Base-by-base conservation (phyloP, 2,888 invertebrate species). In the Meghimatium bilineatum region DNA sequence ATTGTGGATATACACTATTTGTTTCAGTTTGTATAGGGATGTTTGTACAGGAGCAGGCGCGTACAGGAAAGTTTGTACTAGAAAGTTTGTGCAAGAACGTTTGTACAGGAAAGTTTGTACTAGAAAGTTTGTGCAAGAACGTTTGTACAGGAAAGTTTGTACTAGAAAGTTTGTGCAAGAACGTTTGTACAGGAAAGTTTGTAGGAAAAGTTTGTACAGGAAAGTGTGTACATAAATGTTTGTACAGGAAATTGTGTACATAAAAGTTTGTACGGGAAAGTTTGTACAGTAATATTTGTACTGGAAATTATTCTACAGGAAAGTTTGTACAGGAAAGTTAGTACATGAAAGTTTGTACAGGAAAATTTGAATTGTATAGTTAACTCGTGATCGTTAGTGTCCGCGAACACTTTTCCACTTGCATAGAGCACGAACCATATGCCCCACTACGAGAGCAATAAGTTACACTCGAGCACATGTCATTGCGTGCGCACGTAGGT, bases 21-120 rank as follows among this genome's bases (percentile, higher is more conserved):
- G n/a, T n/a, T n/a, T n/a, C n/a, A 60, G 60, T 60, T 5, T 60
- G 26, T 20, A 26, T 5, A 26, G 26, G 60, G 23, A 23, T 20
- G 23, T 60, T 12, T 60, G 26, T 5, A 26, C 5, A 26, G 26
- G 60, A 60, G 5, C 12, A 26, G 26, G 8, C 34, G 36, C 60
- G 34, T 34, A 36, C 26, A 26, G 38, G n/a, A n/a, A n/a, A 78
- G 34, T 44, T 1, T 60, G 36, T 63, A 14, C 32, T 36, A 63
- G 52, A 71, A 34, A 80, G 36, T 52, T 29, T 56, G 34, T 52
- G 80, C 23, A 52, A 23, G 34, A 80, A 44, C 29, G 71, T 52
- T 29, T 36, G 34, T 63, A 38, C 17, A 1, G 17, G 71, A 52
- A 38, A 71, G 72, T 49, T n/a, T 26, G 26, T 52, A 26, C 23